Evolutionary conservation across 2,797 vertebrate genomes (phyloP).

Genomic region (Gymnopithys bicolor): DNA sequence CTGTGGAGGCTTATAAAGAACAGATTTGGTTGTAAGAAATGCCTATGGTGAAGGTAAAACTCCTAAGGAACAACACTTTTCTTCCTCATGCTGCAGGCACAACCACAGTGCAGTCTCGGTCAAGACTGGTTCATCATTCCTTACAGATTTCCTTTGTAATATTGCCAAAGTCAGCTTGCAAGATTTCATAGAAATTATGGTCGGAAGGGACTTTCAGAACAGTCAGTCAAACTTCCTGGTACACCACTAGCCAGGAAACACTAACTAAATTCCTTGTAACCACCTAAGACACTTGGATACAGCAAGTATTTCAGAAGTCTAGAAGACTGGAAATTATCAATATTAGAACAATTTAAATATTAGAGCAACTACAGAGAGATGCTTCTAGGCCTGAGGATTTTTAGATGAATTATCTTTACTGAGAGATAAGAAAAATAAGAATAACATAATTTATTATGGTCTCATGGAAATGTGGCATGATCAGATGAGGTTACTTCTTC

Average conservation of each 20-base stretch:
- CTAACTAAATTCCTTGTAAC: conserved; percentile 15
- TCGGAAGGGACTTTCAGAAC: background rate
- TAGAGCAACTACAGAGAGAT: background rate
- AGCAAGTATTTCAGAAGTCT: background rate
- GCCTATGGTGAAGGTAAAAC: background rate
- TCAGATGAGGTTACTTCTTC: background rate
- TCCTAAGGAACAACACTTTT: background rate
- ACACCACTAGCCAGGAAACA: conserved; percentile 8
- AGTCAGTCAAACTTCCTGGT: background rate
- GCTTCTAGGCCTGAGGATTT: background rate
- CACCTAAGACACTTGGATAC: background rate
- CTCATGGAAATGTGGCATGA: background rate
- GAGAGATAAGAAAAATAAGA: background rate
- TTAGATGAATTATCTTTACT: background rate
- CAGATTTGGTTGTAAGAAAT: background rate
- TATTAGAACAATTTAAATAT: background rate
- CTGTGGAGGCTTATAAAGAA: background rate
- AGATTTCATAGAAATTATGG: conserved; percentile 41
- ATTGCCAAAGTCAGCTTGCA: conserved; percentile 45
- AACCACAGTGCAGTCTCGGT: background rate
- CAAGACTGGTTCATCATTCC: background rate
- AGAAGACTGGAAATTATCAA: conserved; percentile 5
- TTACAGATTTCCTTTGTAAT: conserved; percentile 35
- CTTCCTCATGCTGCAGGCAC: background rate
- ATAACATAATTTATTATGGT: background rate